These are phyloP conservation scores for Plecturocebus donacophilus DNA, from an alignment of 2,113 vertebrate genomes.

Conservation along the genomic window DNA sequence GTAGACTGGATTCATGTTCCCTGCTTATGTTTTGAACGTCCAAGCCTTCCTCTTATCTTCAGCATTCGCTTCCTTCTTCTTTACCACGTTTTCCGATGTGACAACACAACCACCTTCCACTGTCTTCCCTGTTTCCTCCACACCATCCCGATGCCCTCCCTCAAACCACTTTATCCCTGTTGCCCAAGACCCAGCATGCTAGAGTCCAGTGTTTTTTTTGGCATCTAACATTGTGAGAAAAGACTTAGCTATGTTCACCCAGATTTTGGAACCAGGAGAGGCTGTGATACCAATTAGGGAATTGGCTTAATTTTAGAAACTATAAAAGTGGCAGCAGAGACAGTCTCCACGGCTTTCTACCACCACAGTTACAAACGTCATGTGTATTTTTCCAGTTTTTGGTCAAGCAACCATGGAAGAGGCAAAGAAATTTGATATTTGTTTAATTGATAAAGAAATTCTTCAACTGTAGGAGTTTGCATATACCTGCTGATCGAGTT, in stretches of 20 bases:
- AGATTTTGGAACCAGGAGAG: neutral
- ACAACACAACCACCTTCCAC: neutral
- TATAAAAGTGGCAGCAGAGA: neutral
- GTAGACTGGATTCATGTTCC: neutral
- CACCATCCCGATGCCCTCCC: neutral
- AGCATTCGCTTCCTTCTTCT: neutral
- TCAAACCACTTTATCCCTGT: neutral
- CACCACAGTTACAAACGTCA: neutral
- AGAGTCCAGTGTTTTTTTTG: neutral
- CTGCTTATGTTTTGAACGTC: neutral
- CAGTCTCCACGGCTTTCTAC: neutral
- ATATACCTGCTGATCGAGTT: neutral
- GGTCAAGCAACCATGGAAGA: neutral
- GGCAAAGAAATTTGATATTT: neutral
- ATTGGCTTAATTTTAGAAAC: neutral
- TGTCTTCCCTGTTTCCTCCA: neutral
- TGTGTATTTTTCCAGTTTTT: neutral
- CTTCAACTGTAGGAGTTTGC: neutral
- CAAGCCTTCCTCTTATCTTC: neutral
- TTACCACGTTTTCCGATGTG: neutral
- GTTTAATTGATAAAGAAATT: constrained; percentile 38
- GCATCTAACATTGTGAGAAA: neutral
- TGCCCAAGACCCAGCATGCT: neutral
- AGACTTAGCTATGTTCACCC: neutral
- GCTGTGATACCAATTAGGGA: neutral